Evolutionary conservation across 2,113 vertebrate genomes (phyloP), one percentile per base, ranked within the genome.

Genomic region (Actenoides lindsayi): DNA sequence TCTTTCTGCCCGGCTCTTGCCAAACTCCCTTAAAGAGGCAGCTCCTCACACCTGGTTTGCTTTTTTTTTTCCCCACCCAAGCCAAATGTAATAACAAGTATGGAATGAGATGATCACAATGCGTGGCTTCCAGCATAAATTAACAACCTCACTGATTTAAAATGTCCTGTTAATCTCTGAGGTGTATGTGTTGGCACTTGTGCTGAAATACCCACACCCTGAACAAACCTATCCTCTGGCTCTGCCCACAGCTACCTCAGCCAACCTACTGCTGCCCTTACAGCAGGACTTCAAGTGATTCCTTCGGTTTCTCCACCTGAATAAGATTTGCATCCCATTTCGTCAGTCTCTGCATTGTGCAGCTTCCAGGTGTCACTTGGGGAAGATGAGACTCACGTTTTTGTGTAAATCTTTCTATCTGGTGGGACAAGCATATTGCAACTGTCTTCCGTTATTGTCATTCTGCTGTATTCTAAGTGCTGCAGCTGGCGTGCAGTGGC

Each of bases 51-150:
- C 37, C 53, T 78, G 41, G 11, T 25, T 25, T 25, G 51, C 3
- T 53, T 28, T 53, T 54, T 54, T 35, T 76, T 70, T 64, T 71
- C 70, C 33, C 31, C 33, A 37, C 50, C 60, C 50, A n/a, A 83
- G 87, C 41, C 81, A 76, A 87, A 69, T 25, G 28, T 65, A 91
- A 76, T 27, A 94, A 37, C 57, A 85, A 65, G 11, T 31, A 79
- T 85, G 70, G 76, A 85, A 41, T 17, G 35, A 79, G 71, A 59
- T 10, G 27, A 54, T 73, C 24, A 8, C 71, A 87, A 69, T 1
- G 2, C 44, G 6, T 48, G 62, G 57, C 62, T 96, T 93, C 78
- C 91, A 95, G 77, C 81, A 85, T 50, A 94, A 94, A 87, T 87
- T 91, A 93, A 56, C 89, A 90, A 74, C 59, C 46, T 93, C 67